Conservation (phyloP, 2,888 invertebrate species). For the Ornithoptera alexandrae region DNA sequence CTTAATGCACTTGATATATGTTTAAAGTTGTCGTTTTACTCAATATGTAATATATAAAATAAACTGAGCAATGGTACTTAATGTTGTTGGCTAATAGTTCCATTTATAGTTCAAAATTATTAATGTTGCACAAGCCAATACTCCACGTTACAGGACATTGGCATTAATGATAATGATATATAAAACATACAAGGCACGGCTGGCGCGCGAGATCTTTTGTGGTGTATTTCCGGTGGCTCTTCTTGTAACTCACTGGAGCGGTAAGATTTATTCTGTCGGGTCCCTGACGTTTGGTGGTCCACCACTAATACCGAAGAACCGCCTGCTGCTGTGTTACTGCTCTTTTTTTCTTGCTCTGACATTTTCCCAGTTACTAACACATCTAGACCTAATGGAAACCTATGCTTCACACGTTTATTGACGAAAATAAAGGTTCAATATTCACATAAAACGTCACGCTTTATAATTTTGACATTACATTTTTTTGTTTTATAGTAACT, state of each 20-base stretch:
- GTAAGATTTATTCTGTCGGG: conserved; percentile 49
- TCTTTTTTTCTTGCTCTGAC: conserved; percentile 64
- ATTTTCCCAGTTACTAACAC: conserved; percentile 53
- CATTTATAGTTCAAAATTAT: neutral
- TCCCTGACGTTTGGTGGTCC: conserved; percentile 50
- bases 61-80: neutral
- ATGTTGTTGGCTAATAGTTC: neutral
- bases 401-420: conserved; percentile 49
- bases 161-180: neutral
- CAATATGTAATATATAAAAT: too few species aligned
- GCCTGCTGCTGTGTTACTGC: conserved; percentile 39
- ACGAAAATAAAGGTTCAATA: conserved; percentile 54
- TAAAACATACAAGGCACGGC: conserved; percentile 56
- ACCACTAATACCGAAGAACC: conserved; percentile 49
- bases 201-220: conserved; percentile 58
- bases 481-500: conserved; percentile 56
- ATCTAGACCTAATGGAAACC: conserved; percentile 51
- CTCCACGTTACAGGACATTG: neutral
- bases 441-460: conserved; percentile 62
- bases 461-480: conserved; percentile 64
- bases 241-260: conserved; percentile 52
- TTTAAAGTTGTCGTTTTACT: too few species aligned
- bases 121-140: neutral
- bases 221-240: conserved; percentile 46
- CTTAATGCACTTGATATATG: too few species aligned